These are phyloP conservation scores for Callyntrura sp. DNA, from an alignment of 2,888 invertebrate genomes.

Conservation along the genomic window DNA sequence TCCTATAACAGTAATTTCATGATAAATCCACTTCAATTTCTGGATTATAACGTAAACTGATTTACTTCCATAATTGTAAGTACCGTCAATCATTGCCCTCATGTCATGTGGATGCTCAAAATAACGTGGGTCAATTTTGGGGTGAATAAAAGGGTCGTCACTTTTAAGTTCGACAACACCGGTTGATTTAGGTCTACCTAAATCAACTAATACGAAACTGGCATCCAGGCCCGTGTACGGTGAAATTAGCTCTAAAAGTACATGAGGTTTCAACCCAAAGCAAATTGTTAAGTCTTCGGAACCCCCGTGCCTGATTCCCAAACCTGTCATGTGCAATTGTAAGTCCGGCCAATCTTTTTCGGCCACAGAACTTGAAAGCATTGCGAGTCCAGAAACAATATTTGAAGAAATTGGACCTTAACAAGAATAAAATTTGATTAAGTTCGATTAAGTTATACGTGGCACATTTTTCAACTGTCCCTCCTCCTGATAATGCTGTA, in stretches of 20 bases:
- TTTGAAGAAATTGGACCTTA: conserved; percentile 68
- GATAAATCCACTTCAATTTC: neutral
- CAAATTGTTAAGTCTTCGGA: conserved; percentile 64
- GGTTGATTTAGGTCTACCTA: conserved; percentile 48
- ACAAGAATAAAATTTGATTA: neutral
- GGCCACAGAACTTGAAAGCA: conserved; percentile 46
- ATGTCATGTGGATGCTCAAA: conserved; percentile 65
- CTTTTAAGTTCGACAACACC: conserved; percentile 52
- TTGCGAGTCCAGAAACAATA: conserved; percentile 53
- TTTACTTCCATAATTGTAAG: neutral
- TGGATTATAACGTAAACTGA: neutral
- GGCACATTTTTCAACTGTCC: too few species aligned
- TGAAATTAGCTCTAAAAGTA: conserved; percentile 47
- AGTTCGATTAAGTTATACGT: too few species aligned
- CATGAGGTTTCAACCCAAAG: conserved; percentile 62
- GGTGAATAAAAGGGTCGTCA: conserved; percentile 64
- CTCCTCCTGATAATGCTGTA: too few species aligned
- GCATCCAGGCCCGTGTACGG: conserved; percentile 53
- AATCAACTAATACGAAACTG: conserved; percentile 59
- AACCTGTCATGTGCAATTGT: conserved; percentile 32
- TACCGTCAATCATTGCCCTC: conserved; percentile 66
- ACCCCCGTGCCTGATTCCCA: conserved; percentile 64
- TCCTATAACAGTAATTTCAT: conserved; percentile 17
- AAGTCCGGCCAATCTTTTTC: conserved; percentile 63
- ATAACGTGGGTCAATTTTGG: conserved; percentile 67